A percentile compares a stretch with the other conserved stretches of the same genome.
These are phyloP conservation scores for Vicugna pacos DNA, from an alignment of 2,113 vertebrate species.

Conservation along the genomic window DNA sequence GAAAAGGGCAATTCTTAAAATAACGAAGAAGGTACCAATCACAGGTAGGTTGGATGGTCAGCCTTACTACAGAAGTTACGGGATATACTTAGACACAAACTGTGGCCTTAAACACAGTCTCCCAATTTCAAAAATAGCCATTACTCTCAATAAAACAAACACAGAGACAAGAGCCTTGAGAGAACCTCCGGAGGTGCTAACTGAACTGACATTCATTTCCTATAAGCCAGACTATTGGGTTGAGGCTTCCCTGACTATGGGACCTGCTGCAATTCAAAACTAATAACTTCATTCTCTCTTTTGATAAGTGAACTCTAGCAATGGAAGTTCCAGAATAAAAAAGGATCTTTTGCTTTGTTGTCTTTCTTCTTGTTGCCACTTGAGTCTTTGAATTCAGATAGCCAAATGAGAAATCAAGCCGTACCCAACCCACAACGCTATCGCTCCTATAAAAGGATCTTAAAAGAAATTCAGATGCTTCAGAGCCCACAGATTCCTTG, in stretches of 20 bases:
- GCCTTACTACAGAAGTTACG: fast-evolving
- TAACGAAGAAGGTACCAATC: background rate
- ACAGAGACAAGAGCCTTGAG: background rate
- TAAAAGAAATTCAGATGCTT: slow-evolving; percentile 1
- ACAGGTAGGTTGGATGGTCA: background rate
- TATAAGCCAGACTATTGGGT: fast-evolving
- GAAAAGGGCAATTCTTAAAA: background rate
- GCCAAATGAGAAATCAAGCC: slow-evolving; percentile 56
- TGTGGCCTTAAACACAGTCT: background rate
- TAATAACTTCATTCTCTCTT: slow-evolving; percentile 36
- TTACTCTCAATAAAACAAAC: background rate
- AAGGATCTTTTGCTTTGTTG: background rate
- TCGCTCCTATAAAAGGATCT: background rate
- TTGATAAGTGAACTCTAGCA: background rate
- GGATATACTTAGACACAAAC: background rate
- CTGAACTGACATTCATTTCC: fast-evolving
- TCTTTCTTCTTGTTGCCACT: background rate
- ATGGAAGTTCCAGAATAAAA: background rate
- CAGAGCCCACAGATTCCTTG: background rate
- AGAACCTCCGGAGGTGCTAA: fast-evolving
- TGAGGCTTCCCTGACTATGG: background rate
- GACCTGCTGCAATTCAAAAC: background rate
- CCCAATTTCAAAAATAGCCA: background rate
- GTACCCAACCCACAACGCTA: background rate
- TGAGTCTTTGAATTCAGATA: slow-evolving; percentile 65